Percentiles rank a stretch among this genome's conserved stretches.
Evolutionary conservation across 2,113 vertebrate species (phyloP).

Genomic region (Dicentrarchus labrax): DNA sequence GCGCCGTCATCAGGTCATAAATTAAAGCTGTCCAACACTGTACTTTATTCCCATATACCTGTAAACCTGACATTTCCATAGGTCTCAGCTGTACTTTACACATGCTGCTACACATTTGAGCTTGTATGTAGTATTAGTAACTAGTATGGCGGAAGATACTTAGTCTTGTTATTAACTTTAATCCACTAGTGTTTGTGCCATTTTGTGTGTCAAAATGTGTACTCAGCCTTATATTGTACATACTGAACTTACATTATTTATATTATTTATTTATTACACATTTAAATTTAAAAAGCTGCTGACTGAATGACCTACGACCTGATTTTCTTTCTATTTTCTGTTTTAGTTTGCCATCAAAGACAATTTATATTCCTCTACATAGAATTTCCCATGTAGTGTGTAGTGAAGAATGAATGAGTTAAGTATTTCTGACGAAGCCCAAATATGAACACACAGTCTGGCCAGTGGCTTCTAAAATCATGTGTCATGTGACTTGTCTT

Average conservation of each 20-base stretch:
- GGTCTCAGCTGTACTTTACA: not conserved
- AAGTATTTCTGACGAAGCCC: not conserved
- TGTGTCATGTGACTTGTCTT: conserved; percentile 4
- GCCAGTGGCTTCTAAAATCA: not conserved
- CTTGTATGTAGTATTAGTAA: not conserved
- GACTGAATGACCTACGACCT: too few relatives aligned
- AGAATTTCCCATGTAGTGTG: not conserved
- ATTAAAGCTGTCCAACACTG: not conserved
- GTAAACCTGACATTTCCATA: not conserved
- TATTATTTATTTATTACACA: too few relatives aligned
- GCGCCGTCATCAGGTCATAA: not conserved
- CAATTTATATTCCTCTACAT: not conserved
- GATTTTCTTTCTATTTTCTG: too few relatives aligned
- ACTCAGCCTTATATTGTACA: not conserved
- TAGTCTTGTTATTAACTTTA: not conserved
- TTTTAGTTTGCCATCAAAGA: not conserved
- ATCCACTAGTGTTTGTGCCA: not conserved
- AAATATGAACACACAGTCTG: not conserved
- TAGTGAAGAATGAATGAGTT: not conserved
- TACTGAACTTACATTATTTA: not conserved
- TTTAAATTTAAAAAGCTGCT: too few relatives aligned
- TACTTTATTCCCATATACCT: not conserved
- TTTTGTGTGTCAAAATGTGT: not conserved
- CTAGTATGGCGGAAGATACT: not conserved
- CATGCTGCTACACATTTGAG: not conserved